Base-by-base conservation (phyloP, 2,113 vertebrate genomes). In the Platysteira castanea region DNA sequence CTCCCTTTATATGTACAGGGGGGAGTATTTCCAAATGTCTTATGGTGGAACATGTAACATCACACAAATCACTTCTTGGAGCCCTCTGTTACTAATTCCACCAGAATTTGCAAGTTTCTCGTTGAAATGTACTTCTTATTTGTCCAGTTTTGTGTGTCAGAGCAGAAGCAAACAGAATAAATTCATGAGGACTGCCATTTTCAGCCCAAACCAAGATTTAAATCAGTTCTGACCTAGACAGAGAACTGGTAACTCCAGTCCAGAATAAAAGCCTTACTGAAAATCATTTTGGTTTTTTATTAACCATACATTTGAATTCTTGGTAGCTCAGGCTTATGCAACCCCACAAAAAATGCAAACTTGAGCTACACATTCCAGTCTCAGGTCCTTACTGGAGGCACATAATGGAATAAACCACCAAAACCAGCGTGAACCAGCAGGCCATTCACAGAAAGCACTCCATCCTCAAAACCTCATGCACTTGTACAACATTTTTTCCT, bases 21-120 rank as follows among this genome's bases (percentile, higher is more conserved):
- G 5, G 27, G 8, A 31, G 4, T n/a, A 42, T 67, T 77, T 87
- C 67, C 15, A 73, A 44, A 68, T 39, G 27, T 47, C 7, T 16
- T 4, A 0, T 23, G 8, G 5, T 17, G 73, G 57, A 71, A 52
- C 1, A 4, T 2, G 1, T 21, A 23, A 14, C 11, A 31, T 24
- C 14, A 17, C 4, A 42, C 30, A 42, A 44, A 59, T 64, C 22
- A 46, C 4, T 24, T 79, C 64, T 35, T 44, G 27, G 15, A 50
- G 5, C 8, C 4, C 15, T 61, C 37, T 88, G 8, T 3, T 1
- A 21, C 19, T 39, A 31, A 31, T 76, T 53, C 27, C 3, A 4
- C 14, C 15, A 64, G 31, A 73, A 68, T 73, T 26, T 47, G 2
- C 3, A 19, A n/a, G 31, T 10, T 41, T 47, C 13, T 30, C 39